A percentile compares a stretch with the other conserved stretches of the same genome.
Conservation (phyloP, 2,113 vertebrate genomes). For the Fulica atra region DNA sequence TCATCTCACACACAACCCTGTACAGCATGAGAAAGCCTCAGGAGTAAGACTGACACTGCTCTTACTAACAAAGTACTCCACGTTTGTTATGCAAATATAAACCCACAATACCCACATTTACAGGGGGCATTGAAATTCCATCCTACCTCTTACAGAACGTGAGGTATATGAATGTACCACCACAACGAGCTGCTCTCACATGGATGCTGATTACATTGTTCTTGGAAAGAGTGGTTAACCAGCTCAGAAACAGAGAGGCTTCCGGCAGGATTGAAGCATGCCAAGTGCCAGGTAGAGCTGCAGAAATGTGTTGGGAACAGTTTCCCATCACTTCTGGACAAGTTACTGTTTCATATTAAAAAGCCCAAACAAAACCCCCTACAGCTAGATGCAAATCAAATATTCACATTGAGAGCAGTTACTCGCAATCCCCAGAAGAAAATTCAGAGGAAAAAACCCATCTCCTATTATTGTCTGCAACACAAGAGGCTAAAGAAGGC, state of each 20-base stretch:
- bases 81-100: background rate
- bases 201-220: background rate
- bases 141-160: accelerated
- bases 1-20: background rate
- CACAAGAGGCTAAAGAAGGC: background rate
- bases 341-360: background rate
- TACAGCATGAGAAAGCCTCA: background rate
- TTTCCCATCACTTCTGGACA: background rate
- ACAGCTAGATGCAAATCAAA: background rate
- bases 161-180: accelerated
- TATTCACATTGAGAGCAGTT: background rate
- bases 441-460: background rate
- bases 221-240: background rate
- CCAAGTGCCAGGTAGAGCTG: background rate
- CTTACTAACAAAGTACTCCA: background rate
- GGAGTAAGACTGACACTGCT: background rate
- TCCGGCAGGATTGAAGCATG: background rate
- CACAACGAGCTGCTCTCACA: background rate
- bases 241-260: background rate
- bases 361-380: background rate
- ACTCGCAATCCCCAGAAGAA: background rate
- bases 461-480: background rate
- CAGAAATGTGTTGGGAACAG: background rate
- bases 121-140: background rate
- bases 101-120: background rate